A percentile compares a stretch with the other conserved stretches of the same genome.
phyloP scores from a whole-genome alignment of 2,888 invertebrate species.

The Lamproptera curius region DNA sequence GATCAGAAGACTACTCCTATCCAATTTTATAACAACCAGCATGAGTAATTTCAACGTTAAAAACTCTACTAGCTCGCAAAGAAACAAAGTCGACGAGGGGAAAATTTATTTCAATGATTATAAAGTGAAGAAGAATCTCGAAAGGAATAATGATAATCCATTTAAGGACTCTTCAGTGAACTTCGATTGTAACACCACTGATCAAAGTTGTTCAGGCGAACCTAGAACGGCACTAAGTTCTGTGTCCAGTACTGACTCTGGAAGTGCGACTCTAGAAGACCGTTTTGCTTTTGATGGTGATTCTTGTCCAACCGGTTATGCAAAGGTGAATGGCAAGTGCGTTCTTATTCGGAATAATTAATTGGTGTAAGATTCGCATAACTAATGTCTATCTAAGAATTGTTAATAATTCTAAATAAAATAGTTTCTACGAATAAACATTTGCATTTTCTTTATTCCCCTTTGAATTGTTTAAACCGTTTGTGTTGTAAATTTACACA shows the following conservation, averaged over 20 bases:
- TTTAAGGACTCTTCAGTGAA: background rate
- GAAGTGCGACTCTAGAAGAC: constrained; percentile 38
- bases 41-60: constrained; percentile 18
- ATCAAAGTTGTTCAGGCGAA: background rate
- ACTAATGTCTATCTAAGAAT: no score
- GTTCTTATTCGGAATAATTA: no score
- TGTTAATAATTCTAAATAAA: no score
- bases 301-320: constrained; percentile 44
- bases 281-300: constrained; percentile 49
- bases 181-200: background rate
- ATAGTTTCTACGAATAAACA: no score
- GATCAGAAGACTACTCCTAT: constrained; percentile 24
- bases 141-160: constrained; percentile 2
- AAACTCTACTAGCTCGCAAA: background rate
- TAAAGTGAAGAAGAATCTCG: background rate
- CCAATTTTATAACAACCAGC: constrained; percentile 26
- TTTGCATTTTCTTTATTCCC: no score
- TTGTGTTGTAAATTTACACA: no score
- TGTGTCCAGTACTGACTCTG: constrained; percentile 19
- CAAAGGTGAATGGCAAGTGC: constrained; percentile 47
- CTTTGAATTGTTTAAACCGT: no score
- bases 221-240: background rate
- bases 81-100: background rate
- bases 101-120: constrained; percentile 1
- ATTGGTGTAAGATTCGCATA: no score